Percentiles rank a stretch among this genome's conserved stretches.
phyloP scores from a whole-genome alignment of 2,113 vertebrate species.

The Aptenodytes forsteri region DNA sequence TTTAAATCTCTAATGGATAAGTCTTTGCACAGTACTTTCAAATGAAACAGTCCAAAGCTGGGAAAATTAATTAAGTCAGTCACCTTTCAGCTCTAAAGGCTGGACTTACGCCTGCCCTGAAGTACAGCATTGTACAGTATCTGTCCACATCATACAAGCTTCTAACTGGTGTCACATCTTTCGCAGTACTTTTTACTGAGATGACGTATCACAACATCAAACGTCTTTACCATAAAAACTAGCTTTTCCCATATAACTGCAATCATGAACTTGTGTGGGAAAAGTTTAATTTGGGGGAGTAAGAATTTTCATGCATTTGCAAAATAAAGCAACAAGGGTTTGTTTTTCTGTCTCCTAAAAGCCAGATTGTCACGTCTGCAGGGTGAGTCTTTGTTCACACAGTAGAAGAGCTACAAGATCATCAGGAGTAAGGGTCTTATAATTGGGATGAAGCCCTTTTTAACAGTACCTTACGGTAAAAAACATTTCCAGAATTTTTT shows the following conservation, averaged over 20 bases:
- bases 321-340: not conserved
- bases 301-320: not conserved
- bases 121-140: not conserved
- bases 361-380: not conserved
- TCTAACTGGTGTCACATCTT: not conserved
- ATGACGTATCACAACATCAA: not conserved
- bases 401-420: not conserved
- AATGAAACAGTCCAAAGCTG: not conserved
- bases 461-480: not conserved
- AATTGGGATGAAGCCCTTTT: rapidly evolving
- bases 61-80: not conserved
- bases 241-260: not conserved
- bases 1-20: not conserved
- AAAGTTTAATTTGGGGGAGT: not conserved
- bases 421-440: not conserved
- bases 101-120: not conserved
- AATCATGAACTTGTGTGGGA: not conserved
- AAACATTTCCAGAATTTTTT: not conserved
- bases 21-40: not conserved
- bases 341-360: not conserved
- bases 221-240: not conserved
- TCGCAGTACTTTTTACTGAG: not conserved
- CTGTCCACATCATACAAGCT: not conserved
- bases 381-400: not conserved
- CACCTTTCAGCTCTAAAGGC: not conserved